A percentile compares a stretch with the other conserved stretches of the same genome.
phyloP scores from a whole-genome alignment of 1,140 invertebrate genomes.

The Archegozetes longisetosus region DNA sequence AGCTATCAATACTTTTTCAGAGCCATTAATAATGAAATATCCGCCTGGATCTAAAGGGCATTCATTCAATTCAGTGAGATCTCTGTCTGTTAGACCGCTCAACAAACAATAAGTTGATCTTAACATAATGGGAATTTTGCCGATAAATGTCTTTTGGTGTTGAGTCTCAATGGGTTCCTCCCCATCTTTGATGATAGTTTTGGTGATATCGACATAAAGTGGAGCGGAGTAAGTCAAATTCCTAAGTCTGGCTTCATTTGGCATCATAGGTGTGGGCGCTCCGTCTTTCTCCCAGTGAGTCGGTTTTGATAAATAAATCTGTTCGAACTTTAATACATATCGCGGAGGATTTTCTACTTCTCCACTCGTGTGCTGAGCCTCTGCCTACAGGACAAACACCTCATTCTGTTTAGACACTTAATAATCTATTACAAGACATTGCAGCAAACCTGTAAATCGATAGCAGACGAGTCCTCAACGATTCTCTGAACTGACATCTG shows the following conservation, averaged over 20 bases:
- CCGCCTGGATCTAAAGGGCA: conserved; percentile 95
- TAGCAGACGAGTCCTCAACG: conserved; percentile 92
- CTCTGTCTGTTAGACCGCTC: conserved; percentile 83
- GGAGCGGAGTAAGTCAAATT: conserved; percentile 76
- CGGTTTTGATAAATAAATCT: conserved; percentile 95
- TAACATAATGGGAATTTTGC: conserved; percentile 98
- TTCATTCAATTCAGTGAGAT: conserved; percentile 95
- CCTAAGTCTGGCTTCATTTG: conserved; percentile 74
- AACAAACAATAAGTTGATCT: conserved; percentile 90
- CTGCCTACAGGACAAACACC: conserved; percentile 37
- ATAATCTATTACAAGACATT: not conserved
- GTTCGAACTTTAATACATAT: conserved; percentile 90
- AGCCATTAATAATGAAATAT: conserved; percentile 91
- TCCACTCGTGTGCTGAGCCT: conserved; percentile 83
- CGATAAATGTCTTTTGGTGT: conserved; percentile 95
- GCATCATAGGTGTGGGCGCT: conserved; percentile 96
- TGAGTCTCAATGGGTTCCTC: conserved; percentile 81
- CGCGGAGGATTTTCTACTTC: conserved; percentile 80
- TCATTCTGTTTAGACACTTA: not conserved
- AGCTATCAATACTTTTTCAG: conserved; percentile 90
- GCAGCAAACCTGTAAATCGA: conserved; percentile 57
- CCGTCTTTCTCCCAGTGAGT: conserved; percentile 99
- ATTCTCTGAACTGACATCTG: conserved; percentile 98
- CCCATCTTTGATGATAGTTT: conserved; percentile 76
- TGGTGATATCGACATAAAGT: conserved; percentile 94